Conservation (phyloP, 2,113 vertebrate species). For the Hippocampus guttulatus region DNA sequence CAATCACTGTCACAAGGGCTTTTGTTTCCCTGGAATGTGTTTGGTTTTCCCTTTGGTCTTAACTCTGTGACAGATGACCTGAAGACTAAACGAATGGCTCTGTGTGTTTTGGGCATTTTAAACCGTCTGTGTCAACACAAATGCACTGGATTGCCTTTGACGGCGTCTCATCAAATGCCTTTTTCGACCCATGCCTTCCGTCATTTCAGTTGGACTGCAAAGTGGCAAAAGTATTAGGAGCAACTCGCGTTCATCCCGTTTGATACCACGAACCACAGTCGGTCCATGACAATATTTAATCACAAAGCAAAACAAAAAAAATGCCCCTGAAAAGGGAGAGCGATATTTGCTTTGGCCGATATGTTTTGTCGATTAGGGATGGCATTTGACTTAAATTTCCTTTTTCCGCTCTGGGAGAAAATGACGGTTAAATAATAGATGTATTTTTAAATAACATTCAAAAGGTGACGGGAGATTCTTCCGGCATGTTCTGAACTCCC, state of each 20-base stretch:
- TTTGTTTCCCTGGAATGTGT: conserved; percentile 75
- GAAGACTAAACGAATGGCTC: conserved; percentile 68
- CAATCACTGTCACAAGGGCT: conserved; percentile 80
- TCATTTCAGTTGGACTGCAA: conserved; percentile 61
- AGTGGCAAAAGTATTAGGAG: conserved; percentile 42
- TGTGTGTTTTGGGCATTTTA: conserved; percentile 68
- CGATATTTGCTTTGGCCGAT: conserved; percentile 62
- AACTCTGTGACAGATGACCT: conserved; percentile 52
- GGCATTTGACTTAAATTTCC: not conserved
- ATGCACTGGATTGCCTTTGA: conserved; percentile 70
- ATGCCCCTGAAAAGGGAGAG: conserved; percentile 43
- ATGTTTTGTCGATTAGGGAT: conserved; percentile 36
- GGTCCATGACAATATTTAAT: conserved; percentile 14
- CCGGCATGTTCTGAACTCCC: not conserved
- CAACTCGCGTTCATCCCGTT: conserved; percentile 23
- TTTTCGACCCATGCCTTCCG: conserved; percentile 71
- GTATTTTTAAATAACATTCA: not conserved
- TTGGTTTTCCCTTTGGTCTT: conserved; percentile 24
- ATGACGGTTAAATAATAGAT: not conserved
- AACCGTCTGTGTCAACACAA: conserved; percentile 64
- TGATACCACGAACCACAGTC: conserved; percentile 37
- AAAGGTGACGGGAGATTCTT: not conserved
- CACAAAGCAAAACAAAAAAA: not conserved
- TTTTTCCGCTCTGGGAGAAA: not conserved
- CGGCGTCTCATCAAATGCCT: conserved; percentile 74